Percentiles rank a stretch among this genome's conserved stretches.
Conservation (phyloP, 2,888 invertebrate species). For the Tetragonisca angustula region DNA sequence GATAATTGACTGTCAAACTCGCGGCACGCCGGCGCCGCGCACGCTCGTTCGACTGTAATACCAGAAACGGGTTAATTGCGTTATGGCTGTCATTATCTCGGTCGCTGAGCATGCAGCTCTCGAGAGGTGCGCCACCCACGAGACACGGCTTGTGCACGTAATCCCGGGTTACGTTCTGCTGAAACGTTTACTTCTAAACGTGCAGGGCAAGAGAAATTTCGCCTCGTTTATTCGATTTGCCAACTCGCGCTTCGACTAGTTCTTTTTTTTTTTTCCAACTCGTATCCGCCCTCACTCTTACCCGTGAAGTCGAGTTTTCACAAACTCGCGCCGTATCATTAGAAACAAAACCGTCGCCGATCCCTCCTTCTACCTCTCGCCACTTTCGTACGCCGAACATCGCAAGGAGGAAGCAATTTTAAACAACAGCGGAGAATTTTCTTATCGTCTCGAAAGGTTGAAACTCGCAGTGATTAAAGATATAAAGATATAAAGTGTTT, state of each 20-base stretch:
- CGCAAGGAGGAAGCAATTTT: background rate
- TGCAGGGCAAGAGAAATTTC: conserved; percentile 44
- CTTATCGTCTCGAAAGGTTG: background rate
- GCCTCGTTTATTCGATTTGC: conserved; percentile 49
- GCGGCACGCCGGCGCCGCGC: conserved; percentile 30
- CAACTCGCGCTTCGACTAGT: background rate
- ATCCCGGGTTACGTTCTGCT: conserved; percentile 35
- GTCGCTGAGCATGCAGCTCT: conserved; percentile 60
- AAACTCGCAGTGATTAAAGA: background rate
- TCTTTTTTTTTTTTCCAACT: background rate
- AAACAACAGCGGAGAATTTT: background rate
- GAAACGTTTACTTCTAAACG: conserved; percentile 57
- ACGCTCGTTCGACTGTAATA: conserved; percentile 57
- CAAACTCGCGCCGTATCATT: background rate
- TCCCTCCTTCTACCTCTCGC: background rate
- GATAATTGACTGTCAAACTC: conserved; percentile 60
- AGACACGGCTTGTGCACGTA: conserved; percentile 46
- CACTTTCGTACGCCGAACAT: background rate
- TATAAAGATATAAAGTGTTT: too few relatives aligned
- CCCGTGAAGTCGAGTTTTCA: background rate
- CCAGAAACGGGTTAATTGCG: conserved; percentile 63
- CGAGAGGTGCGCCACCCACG: conserved; percentile 39
- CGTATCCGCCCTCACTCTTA: background rate
- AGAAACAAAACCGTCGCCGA: background rate
- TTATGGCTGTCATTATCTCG: conserved; percentile 66